Evolutionary conservation across 2,113 vertebrate genomes (phyloP).

Genomic region (Fulica atra): DNA sequence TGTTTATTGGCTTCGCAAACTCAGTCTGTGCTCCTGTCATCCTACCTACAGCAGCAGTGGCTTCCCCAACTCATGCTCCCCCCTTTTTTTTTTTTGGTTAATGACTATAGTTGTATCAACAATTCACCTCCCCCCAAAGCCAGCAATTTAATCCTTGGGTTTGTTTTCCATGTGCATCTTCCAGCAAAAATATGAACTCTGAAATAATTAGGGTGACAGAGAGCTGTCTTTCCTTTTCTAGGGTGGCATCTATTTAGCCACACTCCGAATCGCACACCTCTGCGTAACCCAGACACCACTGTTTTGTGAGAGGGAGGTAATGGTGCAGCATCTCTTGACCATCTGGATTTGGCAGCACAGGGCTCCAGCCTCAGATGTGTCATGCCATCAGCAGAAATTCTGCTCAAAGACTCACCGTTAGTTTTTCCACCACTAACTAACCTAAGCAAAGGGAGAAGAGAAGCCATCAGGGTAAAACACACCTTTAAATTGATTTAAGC

Average conservation of each 20-base stretch:
- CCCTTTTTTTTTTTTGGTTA: neutral
- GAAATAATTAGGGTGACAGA: neutral
- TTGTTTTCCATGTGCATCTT: neutral
- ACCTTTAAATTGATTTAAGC: neutral
- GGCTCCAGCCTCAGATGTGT: neutral
- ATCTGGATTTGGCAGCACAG: neutral
- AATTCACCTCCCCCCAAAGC: neutral
- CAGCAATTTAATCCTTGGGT: neutral
- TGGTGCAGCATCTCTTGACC: neutral
- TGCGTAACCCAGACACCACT: neutral
- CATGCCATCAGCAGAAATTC: neutral
- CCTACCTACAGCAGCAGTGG: neutral
- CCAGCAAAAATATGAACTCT: neutral
- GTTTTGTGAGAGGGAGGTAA: neutral
- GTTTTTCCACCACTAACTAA: neutral
- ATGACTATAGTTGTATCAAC: neutral
- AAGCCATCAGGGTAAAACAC: neutral
- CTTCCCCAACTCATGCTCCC: neutral
- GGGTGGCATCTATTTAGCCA: neutral
- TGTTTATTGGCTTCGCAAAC: neutral
- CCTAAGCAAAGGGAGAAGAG: neutral
- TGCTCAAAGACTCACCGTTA: neutral
- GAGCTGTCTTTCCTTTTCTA: neutral
- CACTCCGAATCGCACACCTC: neutral
- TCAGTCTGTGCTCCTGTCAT: neutral